Percentiles rank a stretch among this genome's conserved stretches.
These are phyloP conservation scores for Zaprionus gabonicus DNA, from an alignment of 1,140 invertebrate species.

Conservation along the genomic window DNA sequence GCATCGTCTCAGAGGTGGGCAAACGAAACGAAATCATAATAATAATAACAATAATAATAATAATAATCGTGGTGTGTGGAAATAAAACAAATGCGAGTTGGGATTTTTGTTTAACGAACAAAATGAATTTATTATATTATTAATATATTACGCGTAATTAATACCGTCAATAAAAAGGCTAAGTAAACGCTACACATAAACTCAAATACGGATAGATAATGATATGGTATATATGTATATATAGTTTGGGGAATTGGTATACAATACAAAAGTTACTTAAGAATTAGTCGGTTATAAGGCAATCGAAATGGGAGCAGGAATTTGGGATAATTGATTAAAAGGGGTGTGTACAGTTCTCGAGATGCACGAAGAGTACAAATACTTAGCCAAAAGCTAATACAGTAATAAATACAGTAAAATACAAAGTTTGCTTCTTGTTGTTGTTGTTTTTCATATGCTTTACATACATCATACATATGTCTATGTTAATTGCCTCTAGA, in stretches of 20 bases:
- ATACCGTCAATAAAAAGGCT: constrained; percentile 81
- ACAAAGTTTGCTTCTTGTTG: constrained; percentile 48
- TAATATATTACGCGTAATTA: constrained; percentile 57
- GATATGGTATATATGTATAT: constrained; percentile 15
- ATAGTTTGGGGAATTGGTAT: constrained; percentile 44
- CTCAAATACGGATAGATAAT: constrained; percentile 37
- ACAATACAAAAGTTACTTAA: constrained; percentile 72
- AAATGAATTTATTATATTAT: constrained; percentile 73
- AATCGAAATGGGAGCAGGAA: constrained; percentile 7
- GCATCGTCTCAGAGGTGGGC: constrained; percentile 29
- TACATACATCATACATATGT: constrained; percentile 32
- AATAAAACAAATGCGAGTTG: constrained; percentile 61
- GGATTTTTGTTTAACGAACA: constrained; percentile 76
- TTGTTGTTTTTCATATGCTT: constrained; percentile 48
- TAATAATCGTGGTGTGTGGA: neutral
- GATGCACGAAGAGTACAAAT: constrained; percentile 32
- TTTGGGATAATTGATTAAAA: neutral
- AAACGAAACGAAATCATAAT: constrained; percentile 1
- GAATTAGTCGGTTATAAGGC: constrained; percentile 57
- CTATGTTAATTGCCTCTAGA: constrained; percentile 49
- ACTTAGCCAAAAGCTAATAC: constrained; percentile 38
- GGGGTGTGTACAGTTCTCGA: constrained; percentile 29
- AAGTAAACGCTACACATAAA: constrained; percentile 75
- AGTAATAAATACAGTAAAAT: constrained; percentile 65
- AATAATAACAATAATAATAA: neutral